A percentile compares a stretch with the other conserved stretches of the same genome.
These are phyloP conservation scores for Cheilosia variabilis DNA, from an alignment of 2,888 invertebrate species.

Conservation along the genomic window DNA sequence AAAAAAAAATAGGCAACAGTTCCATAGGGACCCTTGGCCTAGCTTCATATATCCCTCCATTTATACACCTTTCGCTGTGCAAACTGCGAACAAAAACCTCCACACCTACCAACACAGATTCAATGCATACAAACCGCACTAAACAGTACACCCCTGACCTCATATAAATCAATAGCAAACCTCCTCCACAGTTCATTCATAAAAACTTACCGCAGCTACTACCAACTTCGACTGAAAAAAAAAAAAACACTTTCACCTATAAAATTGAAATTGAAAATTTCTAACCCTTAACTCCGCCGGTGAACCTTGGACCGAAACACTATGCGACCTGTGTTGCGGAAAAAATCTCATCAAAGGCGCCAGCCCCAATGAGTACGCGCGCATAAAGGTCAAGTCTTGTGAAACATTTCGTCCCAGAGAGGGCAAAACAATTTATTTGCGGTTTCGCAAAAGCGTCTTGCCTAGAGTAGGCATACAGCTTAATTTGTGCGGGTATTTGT, in stretches of 20 bases:
- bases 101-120: no score
- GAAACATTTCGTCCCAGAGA: constrained; percentile 50
- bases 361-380: constrained; percentile 23
- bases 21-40: no score
- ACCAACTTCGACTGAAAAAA: neutral
- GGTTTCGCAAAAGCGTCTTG: constrained; percentile 50
- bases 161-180: neutral
- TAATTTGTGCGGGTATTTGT: constrained; percentile 45
- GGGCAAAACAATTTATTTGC: constrained; percentile 64
- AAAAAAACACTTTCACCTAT: constrained; percentile 10
- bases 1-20: no score
- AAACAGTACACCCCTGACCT: no score
- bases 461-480: constrained; percentile 27
- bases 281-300: constrained; percentile 35
- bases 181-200: constrained; percentile 1
- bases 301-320: constrained; percentile 2
- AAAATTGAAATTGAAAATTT: constrained; percentile 6
- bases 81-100: no score
- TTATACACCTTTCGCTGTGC: no score
- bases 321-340: constrained; percentile 3
- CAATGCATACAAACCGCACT: no score
- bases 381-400: constrained; percentile 57
- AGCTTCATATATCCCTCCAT: no score
- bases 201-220: neutral
- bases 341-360: constrained; percentile 8